Percentiles rank a stretch among this genome's conserved stretches.
Evolutionary conservation across 2,888 invertebrate species (phyloP).

Genomic region (Pilophorus perplexus): DNA sequence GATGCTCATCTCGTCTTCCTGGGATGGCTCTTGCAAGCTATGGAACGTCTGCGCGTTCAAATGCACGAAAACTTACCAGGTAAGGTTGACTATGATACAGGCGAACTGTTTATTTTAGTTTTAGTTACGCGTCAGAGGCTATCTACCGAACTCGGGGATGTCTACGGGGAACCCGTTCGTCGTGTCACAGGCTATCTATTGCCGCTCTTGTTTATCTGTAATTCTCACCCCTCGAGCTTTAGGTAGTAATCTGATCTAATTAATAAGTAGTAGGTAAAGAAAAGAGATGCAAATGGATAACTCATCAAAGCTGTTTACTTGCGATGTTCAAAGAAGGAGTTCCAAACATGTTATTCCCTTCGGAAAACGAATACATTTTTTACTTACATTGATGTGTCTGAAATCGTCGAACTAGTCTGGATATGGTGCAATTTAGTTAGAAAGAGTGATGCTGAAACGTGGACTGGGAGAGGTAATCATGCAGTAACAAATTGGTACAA

Average conservation of each 20-base stretch:
- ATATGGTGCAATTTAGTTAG: conserved; percentile 1
- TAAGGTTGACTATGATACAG: no score
- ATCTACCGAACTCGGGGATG: no score
- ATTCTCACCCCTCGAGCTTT: background rate
- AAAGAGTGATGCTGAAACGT: conserved; percentile 5
- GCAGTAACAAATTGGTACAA: background rate
- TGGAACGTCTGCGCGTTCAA: conserved; percentile 64
- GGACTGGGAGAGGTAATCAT: background rate
- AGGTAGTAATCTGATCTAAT: background rate
- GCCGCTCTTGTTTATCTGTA: background rate
- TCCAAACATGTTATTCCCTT: no score
- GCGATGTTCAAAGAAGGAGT: no score
- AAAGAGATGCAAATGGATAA: no score
- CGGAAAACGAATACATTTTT: no score
- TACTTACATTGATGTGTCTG: no score
- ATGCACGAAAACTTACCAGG: conserved; percentile 44
- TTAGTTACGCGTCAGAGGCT: conserved; percentile 1
- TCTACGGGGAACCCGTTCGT: no score
- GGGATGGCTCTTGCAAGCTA: conserved; percentile 85
- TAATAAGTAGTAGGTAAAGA: background rate
- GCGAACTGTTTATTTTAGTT: no score
- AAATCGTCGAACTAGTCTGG: background rate
- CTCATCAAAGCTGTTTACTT: no score
- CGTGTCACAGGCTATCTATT: no score
- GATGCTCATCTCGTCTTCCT: conserved; percentile 79